Evolutionary conservation across 2,113 vertebrate species (phyloP).

Genomic region (Peromyscus leucopus): DNA sequence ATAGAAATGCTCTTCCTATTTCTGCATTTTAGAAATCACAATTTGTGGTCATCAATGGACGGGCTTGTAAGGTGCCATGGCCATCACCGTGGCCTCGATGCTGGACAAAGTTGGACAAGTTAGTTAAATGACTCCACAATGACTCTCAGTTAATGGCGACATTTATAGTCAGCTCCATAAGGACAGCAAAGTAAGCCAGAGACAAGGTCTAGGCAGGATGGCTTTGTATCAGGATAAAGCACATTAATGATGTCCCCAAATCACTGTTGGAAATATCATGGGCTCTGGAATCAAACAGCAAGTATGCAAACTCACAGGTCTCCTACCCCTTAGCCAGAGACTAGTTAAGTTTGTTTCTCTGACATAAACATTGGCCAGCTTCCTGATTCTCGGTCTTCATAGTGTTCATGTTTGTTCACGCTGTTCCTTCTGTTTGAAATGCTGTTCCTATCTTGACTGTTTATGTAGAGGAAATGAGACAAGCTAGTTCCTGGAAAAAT

Average conservation of each 20-base stretch:
- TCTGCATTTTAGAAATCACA: conserved; percentile 55
- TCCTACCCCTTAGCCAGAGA: background rate
- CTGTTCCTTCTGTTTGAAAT: conserved; percentile 58
- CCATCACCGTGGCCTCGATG: conserved; percentile 38
- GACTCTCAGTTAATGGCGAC: background rate
- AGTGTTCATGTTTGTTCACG: conserved; percentile 22
- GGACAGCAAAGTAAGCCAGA: conserved; percentile 55
- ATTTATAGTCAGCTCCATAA: conserved; percentile 6
- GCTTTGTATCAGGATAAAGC: conserved; percentile 53
- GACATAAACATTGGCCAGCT: background rate
- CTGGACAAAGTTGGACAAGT: background rate
- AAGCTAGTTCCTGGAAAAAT: conserved; percentile 22
- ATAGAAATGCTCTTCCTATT: conserved; percentile 66
- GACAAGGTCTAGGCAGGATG: background rate
- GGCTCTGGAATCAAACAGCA: background rate
- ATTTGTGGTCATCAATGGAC: conserved; percentile 50
- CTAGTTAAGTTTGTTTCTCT: conserved; percentile 1
- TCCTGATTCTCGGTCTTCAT: background rate
- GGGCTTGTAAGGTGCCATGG: conserved; percentile 13
- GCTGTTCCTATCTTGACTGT: conserved; percentile 32
- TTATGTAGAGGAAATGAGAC: background rate
- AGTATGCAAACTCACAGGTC: background rate
- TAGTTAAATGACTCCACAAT: background rate
- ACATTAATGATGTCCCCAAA: conserved; percentile 18
- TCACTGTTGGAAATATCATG: background rate